Evolutionary conservation across 2,113 vertebrate genomes (phyloP).

Genomic region (Poeciliopsis occidentalis): DNA sequence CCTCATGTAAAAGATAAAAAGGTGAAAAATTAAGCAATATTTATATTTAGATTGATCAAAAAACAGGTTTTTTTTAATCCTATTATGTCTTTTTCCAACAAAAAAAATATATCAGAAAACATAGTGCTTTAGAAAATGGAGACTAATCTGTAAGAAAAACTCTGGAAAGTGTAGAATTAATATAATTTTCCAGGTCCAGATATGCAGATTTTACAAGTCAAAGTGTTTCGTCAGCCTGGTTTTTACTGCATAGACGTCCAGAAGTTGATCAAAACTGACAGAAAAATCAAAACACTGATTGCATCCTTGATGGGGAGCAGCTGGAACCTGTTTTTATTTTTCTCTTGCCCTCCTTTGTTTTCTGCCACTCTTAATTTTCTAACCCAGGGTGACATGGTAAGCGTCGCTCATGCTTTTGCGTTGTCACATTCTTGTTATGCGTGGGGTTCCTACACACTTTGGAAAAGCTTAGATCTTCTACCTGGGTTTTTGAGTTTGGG

Average conservation of each 20-base stretch:
- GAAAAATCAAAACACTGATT: neutral
- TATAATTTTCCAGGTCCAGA: too few relatives aligned
- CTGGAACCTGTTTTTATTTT: slow-evolving; percentile 20
- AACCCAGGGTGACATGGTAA: slow-evolving; percentile 78
- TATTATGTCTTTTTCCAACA: too few relatives aligned
- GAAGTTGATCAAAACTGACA: neutral
- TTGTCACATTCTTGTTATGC: slow-evolving; percentile 35
- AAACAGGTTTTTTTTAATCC: too few relatives aligned
- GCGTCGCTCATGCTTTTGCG: slow-evolving; percentile 38
- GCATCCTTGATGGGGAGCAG: slow-evolving; percentile 10
- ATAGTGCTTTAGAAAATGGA: too few relatives aligned
- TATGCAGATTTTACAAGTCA: too few relatives aligned
- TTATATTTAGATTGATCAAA: too few relatives aligned
- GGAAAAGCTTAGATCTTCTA: neutral
- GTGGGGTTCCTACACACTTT: slow-evolving; percentile 14
- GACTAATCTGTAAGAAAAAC: too few relatives aligned
- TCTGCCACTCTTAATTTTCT: slow-evolving; percentile 26
- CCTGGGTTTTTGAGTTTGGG: too few relatives aligned
- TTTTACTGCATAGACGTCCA: neutral
- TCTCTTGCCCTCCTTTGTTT: slow-evolving; percentile 12
- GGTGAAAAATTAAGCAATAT: too few relatives aligned
- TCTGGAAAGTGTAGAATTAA: too few relatives aligned
- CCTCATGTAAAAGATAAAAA: neutral
- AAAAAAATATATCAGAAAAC: neutral
- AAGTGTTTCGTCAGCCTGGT: too few relatives aligned